Evolutionary conservation across 2,113 vertebrate genomes (phyloP).

Genomic region (Oncorhynchus keta): DNA sequence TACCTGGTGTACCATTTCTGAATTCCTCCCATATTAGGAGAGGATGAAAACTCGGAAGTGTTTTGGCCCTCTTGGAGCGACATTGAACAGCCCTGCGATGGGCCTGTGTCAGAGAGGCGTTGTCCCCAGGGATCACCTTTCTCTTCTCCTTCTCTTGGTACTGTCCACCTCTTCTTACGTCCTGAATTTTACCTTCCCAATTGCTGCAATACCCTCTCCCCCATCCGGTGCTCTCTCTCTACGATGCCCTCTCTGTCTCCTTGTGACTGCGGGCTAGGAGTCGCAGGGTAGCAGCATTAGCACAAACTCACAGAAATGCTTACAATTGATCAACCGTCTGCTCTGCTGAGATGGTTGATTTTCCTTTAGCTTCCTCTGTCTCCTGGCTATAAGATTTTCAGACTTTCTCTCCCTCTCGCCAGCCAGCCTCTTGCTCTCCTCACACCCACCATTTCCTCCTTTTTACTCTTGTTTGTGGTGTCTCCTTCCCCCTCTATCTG

Average conservation of each 20-base stretch:
- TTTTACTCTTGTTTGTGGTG: too few relatives aligned
- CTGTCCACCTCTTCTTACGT: not conserved
- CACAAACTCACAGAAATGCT: constrained; percentile 41
- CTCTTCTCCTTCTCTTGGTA: not conserved
- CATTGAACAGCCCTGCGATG: too few relatives aligned
- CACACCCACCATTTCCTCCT: too few relatives aligned
- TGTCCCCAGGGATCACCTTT: constrained; percentile 25
- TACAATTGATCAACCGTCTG: constrained; percentile 9
- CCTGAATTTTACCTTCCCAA: constrained; percentile 28
- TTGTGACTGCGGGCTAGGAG: constrained; percentile 63
- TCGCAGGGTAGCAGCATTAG: constrained; percentile 57
- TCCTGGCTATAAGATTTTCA: not conserved
- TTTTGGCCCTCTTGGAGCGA: too few relatives aligned
- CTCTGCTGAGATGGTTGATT: not conserved
- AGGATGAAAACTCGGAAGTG: too few relatives aligned
- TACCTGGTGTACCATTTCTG: too few relatives aligned
- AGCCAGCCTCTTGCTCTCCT: too few relatives aligned
- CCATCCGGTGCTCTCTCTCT: constrained; percentile 20
- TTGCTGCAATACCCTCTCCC: constrained; percentile 57
- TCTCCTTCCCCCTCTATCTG: too few relatives aligned
- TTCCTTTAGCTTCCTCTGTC: not conserved
- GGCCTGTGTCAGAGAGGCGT: not conserved
- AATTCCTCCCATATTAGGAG: too few relatives aligned
- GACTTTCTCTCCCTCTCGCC: too few relatives aligned
- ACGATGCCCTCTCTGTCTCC: constrained; percentile 65